A percentile compares a stretch with the other conserved stretches of the same genome.
These are phyloP conservation scores for Actenoides lindsayi DNA, from an alignment of 2,113 vertebrate species.

Conservation along the genomic window DNA sequence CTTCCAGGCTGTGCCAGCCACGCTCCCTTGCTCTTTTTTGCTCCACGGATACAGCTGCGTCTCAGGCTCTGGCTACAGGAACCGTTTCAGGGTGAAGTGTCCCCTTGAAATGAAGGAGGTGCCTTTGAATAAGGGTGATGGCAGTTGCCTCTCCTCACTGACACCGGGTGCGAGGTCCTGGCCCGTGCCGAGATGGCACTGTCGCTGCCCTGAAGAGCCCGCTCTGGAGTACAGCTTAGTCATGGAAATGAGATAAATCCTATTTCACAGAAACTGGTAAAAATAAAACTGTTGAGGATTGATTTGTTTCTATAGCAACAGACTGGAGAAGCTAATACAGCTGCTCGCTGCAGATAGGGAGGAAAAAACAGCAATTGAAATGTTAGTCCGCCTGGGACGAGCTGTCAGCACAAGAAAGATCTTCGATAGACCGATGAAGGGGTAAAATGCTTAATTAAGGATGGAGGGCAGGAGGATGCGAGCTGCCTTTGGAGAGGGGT, in stretches of 20 bases:
- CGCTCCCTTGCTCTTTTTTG: rapidly evolving
- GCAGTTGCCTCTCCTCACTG: neutral
- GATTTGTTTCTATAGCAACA: conserved; percentile 65
- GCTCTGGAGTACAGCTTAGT: neutral
- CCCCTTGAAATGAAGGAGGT: neutral
- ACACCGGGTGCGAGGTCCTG: neutral
- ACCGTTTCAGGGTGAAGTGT: neutral
- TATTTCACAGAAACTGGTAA: conserved; percentile 61
- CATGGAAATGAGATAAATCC: conserved; percentile 56
- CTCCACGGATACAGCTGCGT: neutral
- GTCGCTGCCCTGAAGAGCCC: neutral
- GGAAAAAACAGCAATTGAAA: conserved; percentile 27
- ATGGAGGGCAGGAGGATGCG: neutral
- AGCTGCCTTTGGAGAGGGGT: neutral
- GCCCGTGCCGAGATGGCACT: neutral
- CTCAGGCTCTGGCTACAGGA: neutral
- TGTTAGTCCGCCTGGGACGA: conserved; percentile 25
- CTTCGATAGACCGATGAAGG: neutral
- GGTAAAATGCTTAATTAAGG: neutral
- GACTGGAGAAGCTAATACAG: conserved; percentile 35
- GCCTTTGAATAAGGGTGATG: neutral
- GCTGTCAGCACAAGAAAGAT: neutral
- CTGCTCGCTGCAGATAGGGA: conserved; percentile 37
- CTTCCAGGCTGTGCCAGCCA: neutral
- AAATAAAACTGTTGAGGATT: conserved; percentile 68